Evolutionary conservation across 64 coral and sea anemone species (phyloP).

Genomic region (Stichodactyla helianthus): DNA sequence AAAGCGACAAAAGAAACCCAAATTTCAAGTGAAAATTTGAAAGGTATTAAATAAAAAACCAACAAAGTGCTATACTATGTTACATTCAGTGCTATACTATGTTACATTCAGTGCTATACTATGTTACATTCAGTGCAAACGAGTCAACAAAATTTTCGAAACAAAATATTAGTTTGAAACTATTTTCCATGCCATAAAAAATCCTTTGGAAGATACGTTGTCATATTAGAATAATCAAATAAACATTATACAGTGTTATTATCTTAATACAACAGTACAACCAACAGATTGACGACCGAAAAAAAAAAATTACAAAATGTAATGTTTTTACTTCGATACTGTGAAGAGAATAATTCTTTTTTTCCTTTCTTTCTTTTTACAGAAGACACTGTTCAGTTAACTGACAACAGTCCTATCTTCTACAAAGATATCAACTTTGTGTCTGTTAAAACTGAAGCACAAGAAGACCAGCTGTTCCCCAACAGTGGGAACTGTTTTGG

Average conservation of each 20-base stretch:
- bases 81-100: neutral
- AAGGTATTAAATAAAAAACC: neutral
- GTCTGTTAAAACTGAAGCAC: slow-evolving; percentile 23
- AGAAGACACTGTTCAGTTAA: slow-evolving; percentile 6
- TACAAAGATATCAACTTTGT: neutral
- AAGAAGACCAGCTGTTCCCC: neutral
- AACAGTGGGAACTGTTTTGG: neutral
- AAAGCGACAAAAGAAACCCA: slow-evolving; percentile 16
- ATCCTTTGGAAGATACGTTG: too few species aligned
- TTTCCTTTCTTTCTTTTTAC: neutral
- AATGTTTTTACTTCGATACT: too few species aligned
- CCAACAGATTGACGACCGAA: neutral
- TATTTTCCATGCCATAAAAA: too few species aligned
- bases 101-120: neutral
- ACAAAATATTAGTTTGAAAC: too few species aligned
- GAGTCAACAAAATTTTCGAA: too few species aligned
- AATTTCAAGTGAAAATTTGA: neutral
- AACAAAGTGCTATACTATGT: neutral
- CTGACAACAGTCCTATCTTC: neutral
- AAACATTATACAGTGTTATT: too few species aligned
- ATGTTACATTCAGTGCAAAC: neutral
- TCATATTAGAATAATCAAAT: too few species aligned
- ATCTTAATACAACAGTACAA: neutral
- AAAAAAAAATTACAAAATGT: neutral
- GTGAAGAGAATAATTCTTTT: too few species aligned